Base-by-base conservation (phyloP, 2,113 vertebrate species). In the Orthonyx spaldingii region DNA sequence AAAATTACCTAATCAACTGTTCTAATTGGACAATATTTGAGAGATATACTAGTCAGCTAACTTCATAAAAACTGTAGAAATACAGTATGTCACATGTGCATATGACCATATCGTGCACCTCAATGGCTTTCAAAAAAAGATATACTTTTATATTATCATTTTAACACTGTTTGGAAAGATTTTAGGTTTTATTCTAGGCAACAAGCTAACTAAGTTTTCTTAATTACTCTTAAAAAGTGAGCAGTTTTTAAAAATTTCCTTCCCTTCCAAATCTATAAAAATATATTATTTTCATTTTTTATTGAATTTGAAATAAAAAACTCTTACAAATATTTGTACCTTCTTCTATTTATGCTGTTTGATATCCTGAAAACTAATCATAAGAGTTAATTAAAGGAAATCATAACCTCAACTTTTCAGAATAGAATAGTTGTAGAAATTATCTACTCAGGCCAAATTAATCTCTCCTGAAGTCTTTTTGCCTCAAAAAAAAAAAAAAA, bases 11-110 rank as follows among this genome's bases (percentile, higher is more conserved):
- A 20, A 59, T 2, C 15, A n/a, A 21, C 16, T 61, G 10, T 20
- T 37, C 22, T 14, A 72, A 37, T 4, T 63, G 27, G 27, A 37
- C 9, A 55, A 27, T 33, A 46, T 72, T 46, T 46, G 22, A 63
- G 27, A 33, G 9, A 18, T 55, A 27, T 14, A 46, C 7, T 39
- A 46, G 27, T 33, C 24, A 53, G 35, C 21, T 17, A 37, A 32
- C 3, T 3, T 53, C 46, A 37, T 4, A 39, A 37, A 71, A 55
- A 55, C 17, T 37, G 3, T 27, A 22, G 7, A 8, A 33, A 46
- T 39, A 46, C 1, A 0, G 18, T 39, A 15, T 46, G 27, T 46
- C 13, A 26, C 3, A 1, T 35, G 16, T 61, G 17, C 27, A 26
- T 61, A 53, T 37, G 26, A 83, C 13, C 13, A 39, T 66, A 26